Conservation (phyloP, 2,888 invertebrate genomes). For the Nephrotoma guestfalica region DNA sequence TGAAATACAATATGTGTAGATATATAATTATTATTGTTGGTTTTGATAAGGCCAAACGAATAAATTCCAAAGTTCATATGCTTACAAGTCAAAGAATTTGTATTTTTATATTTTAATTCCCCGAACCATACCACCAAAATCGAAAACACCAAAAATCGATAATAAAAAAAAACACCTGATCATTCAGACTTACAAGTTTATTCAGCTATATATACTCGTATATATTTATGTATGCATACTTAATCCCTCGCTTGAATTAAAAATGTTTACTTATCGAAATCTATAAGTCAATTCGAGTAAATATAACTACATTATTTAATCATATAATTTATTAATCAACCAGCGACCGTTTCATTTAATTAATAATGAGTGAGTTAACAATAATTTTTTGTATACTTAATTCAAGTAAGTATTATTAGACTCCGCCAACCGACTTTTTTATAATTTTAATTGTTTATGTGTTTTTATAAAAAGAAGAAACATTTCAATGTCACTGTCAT, state of each 20-base stretch:
- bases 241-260: no score
- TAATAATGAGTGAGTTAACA: background rate
- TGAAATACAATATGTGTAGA: no score
- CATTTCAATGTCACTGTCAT: background rate
- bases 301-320: background rate
- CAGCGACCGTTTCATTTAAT: background rate
- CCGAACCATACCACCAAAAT: background rate
- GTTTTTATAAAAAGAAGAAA: background rate
- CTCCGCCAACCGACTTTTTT: background rate
- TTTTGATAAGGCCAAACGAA: background rate
- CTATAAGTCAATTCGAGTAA: no score
- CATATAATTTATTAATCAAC: background rate
- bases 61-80: background rate
- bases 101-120: background rate
- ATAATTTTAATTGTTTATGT: background rate
- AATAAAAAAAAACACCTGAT: background rate
- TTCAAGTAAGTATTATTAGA: background rate
- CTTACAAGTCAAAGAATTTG: background rate
- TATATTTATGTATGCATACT: no score
- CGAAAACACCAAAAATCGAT: no score
- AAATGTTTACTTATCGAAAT: no score
- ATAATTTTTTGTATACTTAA: background rate
- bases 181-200: background rate
- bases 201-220: background rate
- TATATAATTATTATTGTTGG: background rate